phyloP scores from a whole-genome alignment of 2,888 invertebrate species.

The Epistrophe grossulariae region DNA sequence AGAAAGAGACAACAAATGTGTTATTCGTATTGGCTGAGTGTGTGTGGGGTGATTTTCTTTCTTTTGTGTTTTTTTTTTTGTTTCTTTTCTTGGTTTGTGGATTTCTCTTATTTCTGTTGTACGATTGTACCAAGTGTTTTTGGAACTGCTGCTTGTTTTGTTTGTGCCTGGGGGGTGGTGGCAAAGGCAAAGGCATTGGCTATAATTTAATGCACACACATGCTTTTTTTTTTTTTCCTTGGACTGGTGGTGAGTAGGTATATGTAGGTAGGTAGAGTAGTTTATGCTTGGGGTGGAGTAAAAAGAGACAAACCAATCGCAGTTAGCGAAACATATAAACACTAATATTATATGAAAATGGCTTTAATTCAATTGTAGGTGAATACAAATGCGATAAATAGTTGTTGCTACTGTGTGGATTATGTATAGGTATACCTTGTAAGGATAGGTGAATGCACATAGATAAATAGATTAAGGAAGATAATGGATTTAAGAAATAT shows the following conservation, averaged over 20 bases:
- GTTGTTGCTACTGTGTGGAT: conserved; percentile 9
- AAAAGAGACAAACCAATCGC: conserved; percentile 75
- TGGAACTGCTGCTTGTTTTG: conserved; percentile 23
- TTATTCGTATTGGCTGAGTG: conserved; percentile 31
- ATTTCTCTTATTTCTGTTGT: conserved; percentile 70
- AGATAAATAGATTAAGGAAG: conserved; percentile 20
- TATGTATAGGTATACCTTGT: neutral
- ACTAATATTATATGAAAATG: conserved; percentile 44
- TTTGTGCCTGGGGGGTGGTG: conserved; percentile 10
- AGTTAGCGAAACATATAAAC: conserved; percentile 69
- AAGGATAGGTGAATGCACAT: conserved; percentile 3
- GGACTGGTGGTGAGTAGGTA: conserved; percentile 9
- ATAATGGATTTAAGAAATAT: conserved; percentile 16
- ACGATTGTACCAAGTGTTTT: conserved; percentile 56
- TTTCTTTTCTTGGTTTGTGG: conserved; percentile 56
- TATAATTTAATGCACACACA: conserved; percentile 68
- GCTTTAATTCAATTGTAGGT: conserved; percentile 48
- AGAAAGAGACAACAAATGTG: conserved; percentile 61
- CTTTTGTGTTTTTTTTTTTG: neutral
- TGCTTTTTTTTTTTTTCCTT: conserved; percentile 28
- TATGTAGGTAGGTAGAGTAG: conserved; percentile 11
- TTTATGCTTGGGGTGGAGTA: conserved; percentile 70
- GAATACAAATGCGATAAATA: conserved; percentile 47
- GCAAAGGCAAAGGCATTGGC: conserved; percentile 36
- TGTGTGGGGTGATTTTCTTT: conserved; percentile 40